phyloP scores from a whole-genome alignment of 1,140 invertebrate species.

The Pseudomyrmex gracilis region DNA sequence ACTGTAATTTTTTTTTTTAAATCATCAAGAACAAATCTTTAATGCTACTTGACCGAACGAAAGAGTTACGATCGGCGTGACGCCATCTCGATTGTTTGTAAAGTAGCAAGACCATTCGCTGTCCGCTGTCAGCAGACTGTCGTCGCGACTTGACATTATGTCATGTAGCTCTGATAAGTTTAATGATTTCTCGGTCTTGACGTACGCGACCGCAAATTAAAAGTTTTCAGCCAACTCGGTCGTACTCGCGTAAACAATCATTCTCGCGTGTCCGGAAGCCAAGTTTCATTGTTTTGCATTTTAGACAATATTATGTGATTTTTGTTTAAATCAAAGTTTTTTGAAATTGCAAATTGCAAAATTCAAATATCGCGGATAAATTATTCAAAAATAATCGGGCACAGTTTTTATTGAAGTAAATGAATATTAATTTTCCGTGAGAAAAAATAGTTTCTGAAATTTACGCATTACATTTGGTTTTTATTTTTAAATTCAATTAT shows the following conservation, averaged over 20 bases:
- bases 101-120: neutral
- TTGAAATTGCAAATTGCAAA: neutral
- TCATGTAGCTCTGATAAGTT: slow-evolving; percentile 21
- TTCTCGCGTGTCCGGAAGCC: slow-evolving; percentile 21
- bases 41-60: neutral
- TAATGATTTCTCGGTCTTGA: slow-evolving; percentile 11
- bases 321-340: neutral
- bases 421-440: too few relatives aligned
- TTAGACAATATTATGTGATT: neutral
- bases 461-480: too few relatives aligned
- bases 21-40: neutral
- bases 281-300: neutral
- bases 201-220: slow-evolving; percentile 2
- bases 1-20: neutral
- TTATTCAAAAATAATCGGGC: too few relatives aligned
- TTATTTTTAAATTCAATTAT: too few relatives aligned
- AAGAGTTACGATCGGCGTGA: neutral
- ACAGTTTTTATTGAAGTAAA: too few relatives aligned
- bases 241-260: slow-evolving; percentile 37
- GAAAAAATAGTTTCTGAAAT: too few relatives aligned
- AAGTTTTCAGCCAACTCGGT: neutral
- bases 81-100: neutral
- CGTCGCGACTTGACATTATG: neutral
- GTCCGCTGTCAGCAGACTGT: neutral
- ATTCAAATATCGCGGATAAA: too few relatives aligned